A percentile compares a stretch with the other conserved stretches of the same genome.
phyloP scores from a whole-genome alignment of 2,888 invertebrate genomes.

The Sarcophaga carnaria region DNA sequence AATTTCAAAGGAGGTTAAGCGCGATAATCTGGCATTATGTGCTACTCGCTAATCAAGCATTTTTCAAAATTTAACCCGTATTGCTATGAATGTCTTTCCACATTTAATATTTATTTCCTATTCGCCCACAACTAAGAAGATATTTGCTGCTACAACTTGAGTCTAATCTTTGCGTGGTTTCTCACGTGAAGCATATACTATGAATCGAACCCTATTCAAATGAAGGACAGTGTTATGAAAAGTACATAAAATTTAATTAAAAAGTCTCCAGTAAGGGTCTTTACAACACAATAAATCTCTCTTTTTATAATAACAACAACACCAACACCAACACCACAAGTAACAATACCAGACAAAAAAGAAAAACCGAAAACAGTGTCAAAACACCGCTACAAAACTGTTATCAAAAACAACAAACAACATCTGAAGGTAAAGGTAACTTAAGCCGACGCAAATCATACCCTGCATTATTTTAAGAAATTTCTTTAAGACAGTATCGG shows the following conservation, averaged over 20 bases:
- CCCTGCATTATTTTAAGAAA: not conserved
- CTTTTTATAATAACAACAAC: slow-evolving; percentile 30
- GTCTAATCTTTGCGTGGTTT: no score
- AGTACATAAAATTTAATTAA: slow-evolving; percentile 65
- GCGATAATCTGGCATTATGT: no score
- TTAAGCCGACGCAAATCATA: not conserved
- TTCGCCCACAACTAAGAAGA: no score
- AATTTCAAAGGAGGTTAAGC: no score
- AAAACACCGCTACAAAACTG: slow-evolving; percentile 37
- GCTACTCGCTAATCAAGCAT: no score
- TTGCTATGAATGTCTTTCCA: no score
- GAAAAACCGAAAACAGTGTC: not conserved
- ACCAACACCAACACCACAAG: slow-evolving; percentile 24
- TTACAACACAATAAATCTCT: slow-evolving; percentile 58
- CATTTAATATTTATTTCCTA: no score
- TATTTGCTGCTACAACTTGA: no score
- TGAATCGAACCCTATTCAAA: no score
- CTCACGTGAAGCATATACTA: no score
- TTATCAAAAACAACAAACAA: slow-evolving; percentile 28
- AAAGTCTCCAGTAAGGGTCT: slow-evolving; percentile 54
- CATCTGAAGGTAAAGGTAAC: not conserved
- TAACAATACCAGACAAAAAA: slow-evolving; percentile 21
- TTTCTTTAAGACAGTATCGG: not conserved
- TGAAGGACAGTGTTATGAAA: not conserved
- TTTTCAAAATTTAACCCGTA: no score